Conservation (phyloP, 2,113 vertebrate genomes). For the Hepsetus odoe region DNA sequence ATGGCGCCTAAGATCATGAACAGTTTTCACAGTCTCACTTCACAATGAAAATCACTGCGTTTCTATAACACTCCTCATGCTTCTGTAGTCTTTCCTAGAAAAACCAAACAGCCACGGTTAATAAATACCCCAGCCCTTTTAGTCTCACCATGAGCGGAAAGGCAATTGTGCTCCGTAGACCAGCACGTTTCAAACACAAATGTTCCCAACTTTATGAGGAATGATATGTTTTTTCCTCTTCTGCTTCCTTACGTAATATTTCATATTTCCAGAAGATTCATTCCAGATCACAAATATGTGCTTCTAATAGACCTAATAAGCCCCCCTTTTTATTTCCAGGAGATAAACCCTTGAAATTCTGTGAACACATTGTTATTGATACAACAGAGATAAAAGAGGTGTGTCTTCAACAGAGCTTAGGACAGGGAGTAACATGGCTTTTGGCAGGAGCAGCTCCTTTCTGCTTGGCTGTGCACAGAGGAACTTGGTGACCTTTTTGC, state of each 20-base stretch:
- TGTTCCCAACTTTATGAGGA: background rate
- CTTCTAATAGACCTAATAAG: background rate
- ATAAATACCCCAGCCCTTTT: background rate
- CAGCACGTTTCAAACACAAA: slow-evolving; percentile 6
- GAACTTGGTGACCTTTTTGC: slow-evolving; percentile 44
- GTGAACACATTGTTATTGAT: slow-evolving; percentile 55
- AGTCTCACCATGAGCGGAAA: slow-evolving; percentile 8
- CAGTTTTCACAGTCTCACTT: slow-evolving; percentile 32
- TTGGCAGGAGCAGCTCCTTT: slow-evolving; percentile 32
- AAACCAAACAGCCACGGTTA: slow-evolving; percentile 28
- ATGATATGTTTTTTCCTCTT: slow-evolving; percentile 23
- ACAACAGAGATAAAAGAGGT: slow-evolving; percentile 55
- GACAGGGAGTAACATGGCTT: slow-evolving; percentile 49
- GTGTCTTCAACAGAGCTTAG: slow-evolving; percentile 46
- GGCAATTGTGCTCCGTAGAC: background rate
- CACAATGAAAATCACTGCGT: slow-evolving; percentile 4
- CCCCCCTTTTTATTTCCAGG: background rate
- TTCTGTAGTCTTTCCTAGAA: slow-evolving; percentile 7
- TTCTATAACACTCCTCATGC: background rate
- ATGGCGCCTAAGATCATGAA: background rate
- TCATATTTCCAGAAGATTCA: slow-evolving; percentile 17
- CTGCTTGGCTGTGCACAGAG: slow-evolving; percentile 4
- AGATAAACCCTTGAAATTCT: slow-evolving; percentile 39
- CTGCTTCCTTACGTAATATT: slow-evolving; percentile 27
- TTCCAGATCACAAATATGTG: slow-evolving; percentile 8